phyloP scores from a whole-genome alignment of 2,113 vertebrate genomes.

The Shinisaurus crocodilurus region DNA sequence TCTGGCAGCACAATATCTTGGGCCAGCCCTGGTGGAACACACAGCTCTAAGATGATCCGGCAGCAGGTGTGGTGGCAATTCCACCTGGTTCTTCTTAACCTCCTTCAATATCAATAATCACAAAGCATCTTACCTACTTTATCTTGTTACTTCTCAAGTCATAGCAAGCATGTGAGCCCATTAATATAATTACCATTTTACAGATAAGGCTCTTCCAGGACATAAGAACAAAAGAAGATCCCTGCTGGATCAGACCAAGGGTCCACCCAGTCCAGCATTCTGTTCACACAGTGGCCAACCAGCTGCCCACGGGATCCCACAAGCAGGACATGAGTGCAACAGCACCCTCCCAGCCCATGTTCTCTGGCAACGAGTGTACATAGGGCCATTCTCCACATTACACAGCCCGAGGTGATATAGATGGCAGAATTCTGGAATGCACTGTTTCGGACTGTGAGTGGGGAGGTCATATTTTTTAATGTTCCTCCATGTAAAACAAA shows the following conservation, averaged over 20 bases:
- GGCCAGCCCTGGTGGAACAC: neutral
- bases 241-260: too few relatives aligned
- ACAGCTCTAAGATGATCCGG: neutral
- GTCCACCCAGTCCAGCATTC: too few relatives aligned
- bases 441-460: neutral
- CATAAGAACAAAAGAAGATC: too few relatives aligned
- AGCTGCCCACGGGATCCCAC: too few relatives aligned
- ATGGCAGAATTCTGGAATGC: neutral
- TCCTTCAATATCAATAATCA: neutral
- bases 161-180: neutral
- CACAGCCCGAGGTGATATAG: neutral
- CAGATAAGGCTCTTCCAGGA: neutral
- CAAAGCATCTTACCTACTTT: neutral
- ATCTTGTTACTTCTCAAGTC: neutral
- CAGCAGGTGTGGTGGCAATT: neutral
- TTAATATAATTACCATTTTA: neutral
- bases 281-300: too few relatives aligned
- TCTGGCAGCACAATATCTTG: too few relatives aligned
- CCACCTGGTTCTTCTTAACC: neutral
- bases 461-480: neutral
- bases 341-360: too few relatives aligned
- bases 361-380: too few relatives aligned
- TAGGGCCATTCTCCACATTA: neutral
- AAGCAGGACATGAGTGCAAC: too few relatives aligned
- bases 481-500: neutral